A percentile compares a stretch with the other conserved stretches of the same genome.
phyloP scores from a whole-genome alignment of 1,140 invertebrate genomes.

The Penaeus vannamei region DNA sequence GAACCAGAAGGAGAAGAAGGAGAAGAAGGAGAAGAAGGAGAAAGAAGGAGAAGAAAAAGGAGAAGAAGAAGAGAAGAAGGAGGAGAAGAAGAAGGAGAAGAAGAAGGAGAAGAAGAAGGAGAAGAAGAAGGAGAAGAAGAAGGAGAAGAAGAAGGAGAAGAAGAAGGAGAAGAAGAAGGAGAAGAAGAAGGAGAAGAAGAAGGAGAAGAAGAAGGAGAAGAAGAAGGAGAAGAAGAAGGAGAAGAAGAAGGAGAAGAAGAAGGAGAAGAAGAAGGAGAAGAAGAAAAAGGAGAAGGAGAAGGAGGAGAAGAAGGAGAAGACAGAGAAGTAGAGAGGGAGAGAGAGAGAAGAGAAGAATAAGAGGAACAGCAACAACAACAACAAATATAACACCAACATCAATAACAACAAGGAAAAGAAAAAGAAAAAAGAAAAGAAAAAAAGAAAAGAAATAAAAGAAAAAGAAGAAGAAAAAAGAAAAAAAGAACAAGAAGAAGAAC shows the following conservation, averaged over 20 bases:
- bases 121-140: no score
- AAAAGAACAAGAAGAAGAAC: no score
- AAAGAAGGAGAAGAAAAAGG: background rate
- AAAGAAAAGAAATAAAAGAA: no score
- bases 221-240: background rate
- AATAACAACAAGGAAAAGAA: background rate
- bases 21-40: background rate
- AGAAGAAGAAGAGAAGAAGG: background rate
- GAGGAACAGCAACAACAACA: background rate
- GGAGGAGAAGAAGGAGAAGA: background rate
- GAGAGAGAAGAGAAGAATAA: background rate
- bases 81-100: no score
- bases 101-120: background rate
- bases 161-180: background rate
- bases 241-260: background rate
- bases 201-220: background rate
- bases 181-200: no score
- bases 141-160: background rate
- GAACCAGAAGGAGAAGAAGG: background rate
- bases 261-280: background rate
- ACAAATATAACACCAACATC: background rate
- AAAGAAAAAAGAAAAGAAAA: no score
- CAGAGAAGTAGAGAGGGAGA: background rate
- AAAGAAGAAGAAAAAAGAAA: no score
- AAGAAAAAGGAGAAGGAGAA: background rate